Evolutionary conservation across 35 echinoderm and acorn worm species (phyloP), one percentile per base, ranked within the genome.

Genomic region (Acanthaster planci): DNA sequence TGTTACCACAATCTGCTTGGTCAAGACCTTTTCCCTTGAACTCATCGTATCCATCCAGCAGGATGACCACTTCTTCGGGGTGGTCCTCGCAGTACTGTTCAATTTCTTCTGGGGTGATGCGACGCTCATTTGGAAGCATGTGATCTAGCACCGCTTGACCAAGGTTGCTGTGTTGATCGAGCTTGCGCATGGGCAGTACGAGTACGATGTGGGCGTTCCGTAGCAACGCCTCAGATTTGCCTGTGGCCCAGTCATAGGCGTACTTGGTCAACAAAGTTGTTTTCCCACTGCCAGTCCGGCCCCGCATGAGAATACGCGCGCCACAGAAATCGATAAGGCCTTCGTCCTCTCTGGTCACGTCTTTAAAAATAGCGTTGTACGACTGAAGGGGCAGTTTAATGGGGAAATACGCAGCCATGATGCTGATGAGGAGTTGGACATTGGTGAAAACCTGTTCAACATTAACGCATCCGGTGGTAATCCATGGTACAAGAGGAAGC

Each of bases 11-110:
- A 22, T 51, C 67, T 26, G 59, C 59, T 8, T 67, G 60, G 1
- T 39, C 44, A 51, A 89, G 80, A 14, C 79, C 79, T 44, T 89
- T 82, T 40, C 87, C 87, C 37, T 37, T 34, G 39, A 89, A 89
- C 40, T 89, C 87, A 67, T 89, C 87, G 50, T 89, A 89, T 2
- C 79, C 80, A 78, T 89, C 87, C 10, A 89, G 50, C 17, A 89
- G 77, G 51, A 89, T 51, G 39, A 82, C 72, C 32, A 89, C 79
- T 38, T 75, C 42, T 2, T 83, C 51, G 17, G 87, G 42, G n/a
- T 84, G 67, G 38, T 89, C 79, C 16, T 72, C 36, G 18, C 80
- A 77, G 39, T 76, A 83, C 40, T 38, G 38, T 21, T 77, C 57
- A 5, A 89, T 38, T 16, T 57, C 42, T 29, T 17, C 40, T 18